Evolutionary conservation across 1,140 invertebrate species (phyloP).

Genomic region (Pararge aegeria): DNA sequence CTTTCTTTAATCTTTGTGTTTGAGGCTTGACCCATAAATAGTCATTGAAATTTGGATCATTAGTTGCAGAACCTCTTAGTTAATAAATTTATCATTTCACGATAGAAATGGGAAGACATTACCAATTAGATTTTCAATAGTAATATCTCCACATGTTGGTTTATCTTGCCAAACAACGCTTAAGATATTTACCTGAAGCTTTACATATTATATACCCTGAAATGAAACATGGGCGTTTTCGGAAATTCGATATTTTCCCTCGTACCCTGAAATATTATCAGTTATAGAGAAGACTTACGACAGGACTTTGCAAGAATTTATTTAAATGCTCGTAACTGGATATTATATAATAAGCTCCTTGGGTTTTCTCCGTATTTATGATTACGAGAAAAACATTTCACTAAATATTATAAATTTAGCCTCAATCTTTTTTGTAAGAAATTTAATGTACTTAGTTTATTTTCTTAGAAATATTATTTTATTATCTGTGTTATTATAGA

Average conservation of each 20-base stretch:
- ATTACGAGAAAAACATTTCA: slow-evolving; percentile 20
- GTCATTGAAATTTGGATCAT: no score
- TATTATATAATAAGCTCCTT: slow-evolving; percentile 37
- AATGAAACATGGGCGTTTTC: slow-evolving; percentile 24
- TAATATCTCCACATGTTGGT: no score
- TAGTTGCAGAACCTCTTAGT: no score
- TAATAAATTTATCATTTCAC: no score
- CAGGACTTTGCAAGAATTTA: slow-evolving; percentile 48
- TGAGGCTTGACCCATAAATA: no score
- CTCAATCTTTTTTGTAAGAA: background rate
- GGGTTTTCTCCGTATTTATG: slow-evolving; percentile 21
- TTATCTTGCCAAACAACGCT: background rate
- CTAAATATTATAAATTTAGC: slow-evolving; percentile 4
- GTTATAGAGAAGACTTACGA: slow-evolving; percentile 59
- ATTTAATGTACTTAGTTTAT: background rate
- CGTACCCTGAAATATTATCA: slow-evolving; percentile 52
- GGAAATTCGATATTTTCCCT: slow-evolving; percentile 50
- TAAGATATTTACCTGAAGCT: slow-evolving; percentile 14
- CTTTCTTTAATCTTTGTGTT: no score
- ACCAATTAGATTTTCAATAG: no score
- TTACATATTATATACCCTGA: slow-evolving; percentile 18
- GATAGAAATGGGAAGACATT: no score
- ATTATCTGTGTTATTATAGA: background rate
- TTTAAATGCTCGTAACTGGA: slow-evolving; percentile 44
- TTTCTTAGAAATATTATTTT: background rate